Evolutionary conservation across 1,140 invertebrate species (phyloP).

Genomic region (Drosophila bocqueti): DNA sequence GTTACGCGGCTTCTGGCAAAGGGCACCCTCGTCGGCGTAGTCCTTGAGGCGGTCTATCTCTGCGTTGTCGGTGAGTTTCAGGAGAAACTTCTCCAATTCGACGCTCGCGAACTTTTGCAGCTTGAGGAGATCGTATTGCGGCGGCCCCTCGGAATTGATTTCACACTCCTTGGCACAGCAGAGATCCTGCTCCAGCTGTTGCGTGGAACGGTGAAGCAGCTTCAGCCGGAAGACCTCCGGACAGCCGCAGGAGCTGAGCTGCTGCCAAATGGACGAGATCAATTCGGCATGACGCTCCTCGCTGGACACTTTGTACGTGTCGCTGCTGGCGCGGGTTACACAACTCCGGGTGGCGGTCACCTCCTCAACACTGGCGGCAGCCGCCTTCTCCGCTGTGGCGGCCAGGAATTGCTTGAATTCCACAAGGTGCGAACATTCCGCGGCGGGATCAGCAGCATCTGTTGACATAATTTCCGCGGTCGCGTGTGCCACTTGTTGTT

Average conservation of each 20-base stretch:
- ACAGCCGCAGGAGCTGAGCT: slow-evolving; percentile 47
- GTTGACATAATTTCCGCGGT: slow-evolving; percentile 47
- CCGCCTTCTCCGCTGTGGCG: slow-evolving; percentile 25
- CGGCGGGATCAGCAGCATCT: slow-evolving; percentile 28
- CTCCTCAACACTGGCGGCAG: slow-evolving; percentile 49
- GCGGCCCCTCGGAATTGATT: slow-evolving; percentile 44
- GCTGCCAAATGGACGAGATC: slow-evolving; percentile 65
- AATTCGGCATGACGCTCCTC: slow-evolving; percentile 69
- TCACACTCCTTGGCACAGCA: slow-evolving; percentile 72
- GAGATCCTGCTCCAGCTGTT: slow-evolving; percentile 59
- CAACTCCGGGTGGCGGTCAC: slow-evolving; percentile 33
- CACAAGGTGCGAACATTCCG: slow-evolving; percentile 60
- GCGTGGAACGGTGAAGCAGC: slow-evolving; percentile 42
- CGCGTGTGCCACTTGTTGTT: slow-evolving; percentile 32
- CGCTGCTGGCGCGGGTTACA: slow-evolving; percentile 72
- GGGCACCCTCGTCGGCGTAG: slow-evolving; percentile 41
- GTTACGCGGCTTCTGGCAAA: slow-evolving; percentile 16
- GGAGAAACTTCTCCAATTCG: slow-evolving; percentile 65
- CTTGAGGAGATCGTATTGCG: slow-evolving; percentile 73
- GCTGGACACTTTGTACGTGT: slow-evolving; percentile 70
- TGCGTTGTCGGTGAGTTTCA: slow-evolving; percentile 70
- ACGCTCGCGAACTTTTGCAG: slow-evolving; percentile 69
- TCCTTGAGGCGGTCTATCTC: slow-evolving; percentile 56
- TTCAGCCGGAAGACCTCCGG: slow-evolving; percentile 65
- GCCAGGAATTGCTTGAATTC: slow-evolving; percentile 68